Conservation (phyloP, 2,797 vertebrate genomes). For the Chromis chromis region DNA sequence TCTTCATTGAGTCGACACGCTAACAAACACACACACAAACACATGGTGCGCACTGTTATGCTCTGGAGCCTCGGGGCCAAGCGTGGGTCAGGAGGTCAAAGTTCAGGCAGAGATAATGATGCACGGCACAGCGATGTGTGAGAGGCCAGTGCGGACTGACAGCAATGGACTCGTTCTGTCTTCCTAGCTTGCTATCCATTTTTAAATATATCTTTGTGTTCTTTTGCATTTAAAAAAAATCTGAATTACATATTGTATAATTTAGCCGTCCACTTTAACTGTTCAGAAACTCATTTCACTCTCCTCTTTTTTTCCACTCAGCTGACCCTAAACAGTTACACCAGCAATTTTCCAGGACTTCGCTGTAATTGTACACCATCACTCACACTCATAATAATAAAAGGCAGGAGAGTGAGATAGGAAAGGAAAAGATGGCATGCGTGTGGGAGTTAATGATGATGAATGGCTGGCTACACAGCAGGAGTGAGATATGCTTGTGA, state of each 20-base stretch:
- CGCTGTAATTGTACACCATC: constrained; percentile 27
- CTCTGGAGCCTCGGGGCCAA: constrained; percentile 44
- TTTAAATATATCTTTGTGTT: background rate
- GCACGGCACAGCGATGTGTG: constrained; percentile 42
- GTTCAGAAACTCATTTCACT: background rate
- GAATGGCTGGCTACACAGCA: constrained; percentile 53
- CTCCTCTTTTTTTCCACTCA: constrained; percentile 1
- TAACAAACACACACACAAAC: constrained; percentile 46
- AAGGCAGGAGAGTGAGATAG: constrained; percentile 23
- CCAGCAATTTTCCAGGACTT: constrained; percentile 41
- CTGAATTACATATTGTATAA: background rate
- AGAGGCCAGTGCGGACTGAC: constrained; percentile 27
- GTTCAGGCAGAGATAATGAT: constrained; percentile 63
- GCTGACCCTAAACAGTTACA: constrained; percentile 22
- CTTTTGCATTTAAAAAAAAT: background rate
- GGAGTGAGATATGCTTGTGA: constrained; percentile 47
- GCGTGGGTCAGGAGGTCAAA: constrained; percentile 61
- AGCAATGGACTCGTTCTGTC: constrained; percentile 14
- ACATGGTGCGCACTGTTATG: constrained; percentile 27
- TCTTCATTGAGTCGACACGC: constrained; percentile 43
- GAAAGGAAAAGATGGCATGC: constrained; percentile 14
- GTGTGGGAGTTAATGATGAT: constrained; percentile 54
- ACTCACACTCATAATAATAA: constrained; percentile 40
- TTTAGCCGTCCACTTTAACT: background rate
- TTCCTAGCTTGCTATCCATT: constrained; percentile 10